Evolutionary conservation across 2,888 invertebrate genomes (phyloP), one percentile per base, ranked within the genome.

Genomic region (Acronicta psi): DNA sequence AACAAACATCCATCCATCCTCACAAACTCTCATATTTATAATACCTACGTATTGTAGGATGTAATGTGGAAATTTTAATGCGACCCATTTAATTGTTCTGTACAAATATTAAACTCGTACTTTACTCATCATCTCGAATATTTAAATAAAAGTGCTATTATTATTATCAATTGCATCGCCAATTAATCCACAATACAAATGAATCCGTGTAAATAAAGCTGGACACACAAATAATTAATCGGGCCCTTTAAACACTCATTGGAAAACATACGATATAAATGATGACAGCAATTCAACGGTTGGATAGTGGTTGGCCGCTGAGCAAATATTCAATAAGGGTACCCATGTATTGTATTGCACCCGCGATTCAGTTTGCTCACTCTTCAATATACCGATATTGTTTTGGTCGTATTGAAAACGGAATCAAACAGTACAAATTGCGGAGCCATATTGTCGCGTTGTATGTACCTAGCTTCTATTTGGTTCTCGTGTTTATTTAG

Each of bases 261-360:
- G 56, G 43, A 42, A 69, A 53, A 58, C 54, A 62, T 50, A 34
- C 17, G 40, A 70, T 71, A 76, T 76, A 79, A 73, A 73, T 73
- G 74, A 69, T 61, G 65, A 69, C 77, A 79, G 73, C 75, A 51
- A 65, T 68, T 65, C 68, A 25, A 44, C 4, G 34, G 34, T 46
- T 81, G 43, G 13, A 44, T 44, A 52, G 71, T 61, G 78, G 75
- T 71, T 69, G 68, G 61, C 83, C 74, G 64, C 71, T 78, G 75
- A 80, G 84, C 86, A 90, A 90, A 91, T 87, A 89, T 90, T 87
- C 86, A 90, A 90, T 90, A 91, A 86, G 82, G 83, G 83, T 67
- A 79, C 75, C 74, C 73, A 75, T 78, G 85, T 85, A 86, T 87
- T 87, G 87, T 83, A 83, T 83, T 86, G 85, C 82, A 80, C 70